Evolutionary conservation across 2,888 invertebrate species (phyloP).

Genomic region (Microplitis manilae): DNA sequence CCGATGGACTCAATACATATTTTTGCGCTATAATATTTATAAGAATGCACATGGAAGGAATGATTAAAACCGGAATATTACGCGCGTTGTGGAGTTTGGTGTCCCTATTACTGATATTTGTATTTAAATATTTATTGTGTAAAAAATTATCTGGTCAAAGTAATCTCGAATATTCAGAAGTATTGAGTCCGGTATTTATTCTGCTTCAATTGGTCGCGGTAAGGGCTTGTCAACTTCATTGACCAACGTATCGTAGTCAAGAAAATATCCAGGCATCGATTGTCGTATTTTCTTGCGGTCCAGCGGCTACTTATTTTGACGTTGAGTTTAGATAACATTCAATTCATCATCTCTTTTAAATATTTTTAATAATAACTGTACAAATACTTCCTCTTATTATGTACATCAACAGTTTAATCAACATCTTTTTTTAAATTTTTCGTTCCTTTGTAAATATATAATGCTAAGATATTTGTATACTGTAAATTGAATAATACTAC

Average conservation of each 20-base stretch:
- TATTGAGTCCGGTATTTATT: conserved; percentile 93
- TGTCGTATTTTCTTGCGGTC: conserved; percentile 1
- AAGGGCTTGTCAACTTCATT: conserved; percentile 90
- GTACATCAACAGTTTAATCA: too few relatives aligned
- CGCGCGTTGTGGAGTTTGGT: conserved; percentile 88
- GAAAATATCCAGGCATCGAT: conserved; percentile 30
- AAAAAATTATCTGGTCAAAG: conserved; percentile 88
- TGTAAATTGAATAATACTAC: background rate
- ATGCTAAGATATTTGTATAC: background rate
- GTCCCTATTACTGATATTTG: conserved; percentile 86
- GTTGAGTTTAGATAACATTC: background rate
- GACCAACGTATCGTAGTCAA: conserved; percentile 43
- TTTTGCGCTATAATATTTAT: conserved; percentile 96
- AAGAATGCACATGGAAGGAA: conserved; percentile 87
- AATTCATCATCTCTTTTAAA: background rate
- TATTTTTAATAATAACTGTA: background rate
- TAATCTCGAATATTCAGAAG: conserved; percentile 90
- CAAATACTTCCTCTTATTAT: background rate
- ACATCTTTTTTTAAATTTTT: background rate
- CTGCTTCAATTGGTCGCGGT: conserved; percentile 91
- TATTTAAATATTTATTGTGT: conserved; percentile 93
- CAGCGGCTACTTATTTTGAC: background rate
- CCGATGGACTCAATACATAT: conserved; percentile 93
- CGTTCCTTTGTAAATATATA: background rate
- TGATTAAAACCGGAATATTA: conserved; percentile 84